These are phyloP conservation scores for Dendrolimus pini DNA, from an alignment of 2,888 invertebrate species.

Conservation along the genomic window DNA sequence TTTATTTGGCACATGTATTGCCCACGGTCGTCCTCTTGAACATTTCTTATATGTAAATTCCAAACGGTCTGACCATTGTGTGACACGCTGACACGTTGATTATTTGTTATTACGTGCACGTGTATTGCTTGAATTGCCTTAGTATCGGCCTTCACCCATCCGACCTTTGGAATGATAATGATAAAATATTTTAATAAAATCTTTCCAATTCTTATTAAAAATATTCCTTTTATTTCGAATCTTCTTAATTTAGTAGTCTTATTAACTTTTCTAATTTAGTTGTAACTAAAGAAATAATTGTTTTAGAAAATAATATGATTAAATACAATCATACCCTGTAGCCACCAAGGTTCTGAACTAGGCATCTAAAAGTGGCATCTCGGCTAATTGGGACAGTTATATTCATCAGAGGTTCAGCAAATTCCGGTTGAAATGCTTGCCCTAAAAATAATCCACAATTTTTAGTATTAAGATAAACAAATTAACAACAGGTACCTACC, in stretches of 20 bases:
- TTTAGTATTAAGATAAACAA: too few relatives aligned
- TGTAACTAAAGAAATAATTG: not conserved
- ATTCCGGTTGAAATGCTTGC: constrained; percentile 88
- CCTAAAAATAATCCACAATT: constrained; percentile 59
- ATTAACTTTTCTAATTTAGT: not conserved
- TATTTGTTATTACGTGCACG: constrained; percentile 94
- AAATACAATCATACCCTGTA: constrained; percentile 82
- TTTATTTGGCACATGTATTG: constrained; percentile 97
- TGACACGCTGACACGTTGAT: constrained; percentile 89
- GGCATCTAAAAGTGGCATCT: constrained; percentile 91
- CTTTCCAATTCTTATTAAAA: constrained; percentile 5
- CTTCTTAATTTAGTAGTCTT: not conserved
- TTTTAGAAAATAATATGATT: constrained; percentile 2
- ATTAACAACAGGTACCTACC: too few relatives aligned
- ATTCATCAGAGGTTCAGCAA: constrained; percentile 88
- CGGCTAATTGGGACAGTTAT: constrained; percentile 89
- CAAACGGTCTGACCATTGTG: constrained; percentile 91
- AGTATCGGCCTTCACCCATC: constrained; percentile 95
- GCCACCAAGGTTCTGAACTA: constrained; percentile 90
- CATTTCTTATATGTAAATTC: constrained; percentile 92
- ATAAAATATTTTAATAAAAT: constrained; percentile 22
- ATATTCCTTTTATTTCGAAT: constrained; percentile 16
- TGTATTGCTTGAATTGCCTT: constrained; percentile 96
- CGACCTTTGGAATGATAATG: constrained; percentile 77
- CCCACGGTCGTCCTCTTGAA: constrained; percentile 92